Conservation (phyloP, 2,113 vertebrate genomes). For the Actenoides hombroni region DNA sequence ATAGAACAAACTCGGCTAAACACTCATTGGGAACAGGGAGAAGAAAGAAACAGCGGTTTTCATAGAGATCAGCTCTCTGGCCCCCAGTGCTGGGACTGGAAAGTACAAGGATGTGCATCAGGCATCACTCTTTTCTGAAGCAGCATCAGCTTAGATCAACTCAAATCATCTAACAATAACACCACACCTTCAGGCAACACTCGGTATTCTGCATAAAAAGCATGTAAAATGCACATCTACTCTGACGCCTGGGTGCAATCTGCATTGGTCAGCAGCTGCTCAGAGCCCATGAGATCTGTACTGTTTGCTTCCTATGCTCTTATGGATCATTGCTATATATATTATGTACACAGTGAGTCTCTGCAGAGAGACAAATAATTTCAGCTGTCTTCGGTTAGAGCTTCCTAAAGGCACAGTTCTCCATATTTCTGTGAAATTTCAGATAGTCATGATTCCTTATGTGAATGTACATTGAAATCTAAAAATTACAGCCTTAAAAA, state of each 20-base stretch:
- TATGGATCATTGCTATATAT: neutral
- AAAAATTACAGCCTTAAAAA: conserved; percentile 6
- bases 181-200: neutral
- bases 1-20: neutral
- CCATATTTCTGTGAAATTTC: neutral
- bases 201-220: neutral
- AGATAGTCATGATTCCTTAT: neutral
- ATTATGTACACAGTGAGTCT: neutral
- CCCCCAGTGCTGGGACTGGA: neutral
- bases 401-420: neutral
- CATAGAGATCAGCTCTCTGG: neutral
- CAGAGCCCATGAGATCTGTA: neutral
- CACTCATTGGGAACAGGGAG: fast-evolving
- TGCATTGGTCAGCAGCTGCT: neutral
- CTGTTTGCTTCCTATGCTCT: neutral
- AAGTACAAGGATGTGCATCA: neutral
- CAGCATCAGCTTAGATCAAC: neutral
- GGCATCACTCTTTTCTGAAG: neutral
- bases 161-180: neutral
- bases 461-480: neutral
- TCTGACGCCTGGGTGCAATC: neutral
- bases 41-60: fast-evolving
- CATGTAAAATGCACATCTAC: neutral
- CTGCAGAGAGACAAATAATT: neutral
- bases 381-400: neutral